A percentile compares a stretch with the other conserved stretches of the same genome.
phyloP scores from a whole-genome alignment of 2,888 invertebrate species.

The Crossocerus cetratus region DNA sequence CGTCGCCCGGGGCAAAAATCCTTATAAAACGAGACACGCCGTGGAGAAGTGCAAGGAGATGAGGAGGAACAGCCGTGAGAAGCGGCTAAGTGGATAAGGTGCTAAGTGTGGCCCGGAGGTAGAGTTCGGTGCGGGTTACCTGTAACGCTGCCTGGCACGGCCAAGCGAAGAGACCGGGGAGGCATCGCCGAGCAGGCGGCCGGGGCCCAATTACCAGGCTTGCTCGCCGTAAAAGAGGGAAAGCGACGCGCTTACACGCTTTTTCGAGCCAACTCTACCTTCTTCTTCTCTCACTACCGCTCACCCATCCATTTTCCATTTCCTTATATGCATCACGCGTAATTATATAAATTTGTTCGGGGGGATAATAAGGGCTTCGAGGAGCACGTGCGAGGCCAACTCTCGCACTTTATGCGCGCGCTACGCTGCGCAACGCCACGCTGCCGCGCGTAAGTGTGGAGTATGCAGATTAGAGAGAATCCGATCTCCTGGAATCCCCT shows the following conservation, averaged over 20 bases:
- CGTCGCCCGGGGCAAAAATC: slow-evolving; percentile 73
- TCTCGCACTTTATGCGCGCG: neutral
- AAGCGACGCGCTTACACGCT: slow-evolving; percentile 41
- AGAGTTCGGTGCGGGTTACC: slow-evolving; percentile 53
- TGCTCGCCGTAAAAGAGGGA: slow-evolving; percentile 38
- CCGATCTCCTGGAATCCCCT: too few species aligned
- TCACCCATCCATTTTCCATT: slow-evolving; percentile 6
- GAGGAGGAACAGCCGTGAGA: slow-evolving; percentile 70
- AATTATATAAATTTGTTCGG: neutral
- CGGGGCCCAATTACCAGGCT: slow-evolving; percentile 60
- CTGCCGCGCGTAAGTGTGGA: neutral
- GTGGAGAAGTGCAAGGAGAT: slow-evolving; percentile 61
- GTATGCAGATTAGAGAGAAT: too few species aligned
- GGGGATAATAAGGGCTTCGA: slow-evolving; percentile 1
- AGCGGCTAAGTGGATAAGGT: slow-evolving; percentile 75
- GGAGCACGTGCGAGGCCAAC: neutral
- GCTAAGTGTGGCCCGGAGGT: slow-evolving; percentile 72
- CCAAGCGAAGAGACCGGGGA: slow-evolving; percentile 4
- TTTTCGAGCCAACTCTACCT: slow-evolving; percentile 38
- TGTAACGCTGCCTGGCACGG: slow-evolving; percentile 46
- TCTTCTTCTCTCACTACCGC: slow-evolving; percentile 36
- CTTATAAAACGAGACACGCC: slow-evolving; percentile 72
- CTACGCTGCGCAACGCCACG: neutral
- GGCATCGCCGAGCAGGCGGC: slow-evolving; percentile 34
- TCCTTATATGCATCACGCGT: neutral